Conservation (phyloP, 2,113 vertebrate species). For the Marmota monax region DNA sequence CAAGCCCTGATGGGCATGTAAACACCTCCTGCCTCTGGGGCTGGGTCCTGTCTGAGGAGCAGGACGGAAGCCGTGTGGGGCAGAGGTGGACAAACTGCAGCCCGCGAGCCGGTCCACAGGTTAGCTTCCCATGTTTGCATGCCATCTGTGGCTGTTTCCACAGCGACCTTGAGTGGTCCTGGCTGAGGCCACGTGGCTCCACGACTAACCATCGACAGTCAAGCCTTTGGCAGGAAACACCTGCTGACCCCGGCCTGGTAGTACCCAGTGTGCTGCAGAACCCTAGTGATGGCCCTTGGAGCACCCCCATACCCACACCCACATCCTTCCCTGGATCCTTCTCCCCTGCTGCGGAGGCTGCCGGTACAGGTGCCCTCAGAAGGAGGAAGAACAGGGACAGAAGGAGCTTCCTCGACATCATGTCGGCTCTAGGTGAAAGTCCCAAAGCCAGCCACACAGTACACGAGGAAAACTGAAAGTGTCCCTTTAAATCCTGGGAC, state of each 20-base stretch:
- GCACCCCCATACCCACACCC: neutral
- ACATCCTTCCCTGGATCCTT: rapidly evolving
- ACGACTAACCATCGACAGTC: too few relatives aligned
- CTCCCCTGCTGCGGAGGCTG: neutral
- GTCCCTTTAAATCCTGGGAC: too few relatives aligned
- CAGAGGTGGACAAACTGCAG: too few relatives aligned
- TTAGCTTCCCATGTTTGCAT: too few relatives aligned
- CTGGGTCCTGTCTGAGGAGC: rapidly evolving
- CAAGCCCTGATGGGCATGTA: rapidly evolving
- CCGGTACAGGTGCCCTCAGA: too few relatives aligned
- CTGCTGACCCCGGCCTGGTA: too few relatives aligned
- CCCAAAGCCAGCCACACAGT: too few relatives aligned
- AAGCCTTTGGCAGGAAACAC: rapidly evolving
- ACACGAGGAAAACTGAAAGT: too few relatives aligned
- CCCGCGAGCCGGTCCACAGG: too few relatives aligned
- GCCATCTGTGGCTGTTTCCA: too few relatives aligned
- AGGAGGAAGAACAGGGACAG: too few relatives aligned
- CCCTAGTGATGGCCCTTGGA: rapidly evolving
- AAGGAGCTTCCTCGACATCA: too few relatives aligned
- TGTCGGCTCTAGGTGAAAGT: rapidly evolving
- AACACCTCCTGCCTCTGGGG: neutral
- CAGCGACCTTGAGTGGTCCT: rapidly evolving
- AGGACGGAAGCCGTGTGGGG: rapidly evolving
- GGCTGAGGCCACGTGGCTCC: rapidly evolving
- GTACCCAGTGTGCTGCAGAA: rapidly evolving